phyloP scores from a whole-genome alignment of 2,113 vertebrate genomes.

The Sinocyclocheilus rhinocerous region DNA sequence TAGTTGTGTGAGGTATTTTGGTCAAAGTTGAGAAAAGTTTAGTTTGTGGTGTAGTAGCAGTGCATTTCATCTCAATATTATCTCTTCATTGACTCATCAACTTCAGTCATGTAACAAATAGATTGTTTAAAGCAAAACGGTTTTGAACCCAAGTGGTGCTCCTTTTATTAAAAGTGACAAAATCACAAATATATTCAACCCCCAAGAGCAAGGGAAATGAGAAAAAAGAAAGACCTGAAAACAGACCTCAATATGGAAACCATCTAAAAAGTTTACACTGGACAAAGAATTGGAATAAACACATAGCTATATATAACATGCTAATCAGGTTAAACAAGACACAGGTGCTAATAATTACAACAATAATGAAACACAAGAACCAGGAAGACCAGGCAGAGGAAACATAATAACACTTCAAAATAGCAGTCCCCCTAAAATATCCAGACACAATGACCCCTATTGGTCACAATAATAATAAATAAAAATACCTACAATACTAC shows the following conservation, averaged over 20 bases:
- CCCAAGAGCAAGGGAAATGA: neutral
- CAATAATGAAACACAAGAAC: neutral
- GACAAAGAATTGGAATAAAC: conserved; percentile 7
- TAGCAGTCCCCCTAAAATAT: neutral
- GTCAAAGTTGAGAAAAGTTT: neutral
- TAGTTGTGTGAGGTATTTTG: neutral
- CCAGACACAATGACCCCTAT: neutral
- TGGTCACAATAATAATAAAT: neutral
- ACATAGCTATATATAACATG: conserved; percentile 10
- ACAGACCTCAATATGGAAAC: conserved; percentile 23
- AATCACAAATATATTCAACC: neutral
- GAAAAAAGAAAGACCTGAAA: neutral
- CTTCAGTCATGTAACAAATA: too few species aligned
- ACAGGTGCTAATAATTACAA: conserved; percentile 23
- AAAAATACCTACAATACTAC: too few species aligned
- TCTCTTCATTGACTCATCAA: too few species aligned
- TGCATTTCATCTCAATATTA: too few species aligned
- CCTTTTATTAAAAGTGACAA: neutral
- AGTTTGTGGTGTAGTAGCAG: neutral
- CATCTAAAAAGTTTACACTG: conserved; percentile 22
- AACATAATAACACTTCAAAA: neutral
- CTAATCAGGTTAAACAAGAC: conserved; percentile 18
- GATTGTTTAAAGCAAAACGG: too few species aligned
- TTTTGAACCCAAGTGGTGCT: too few species aligned
- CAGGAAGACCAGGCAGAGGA: neutral